Percentiles rank a stretch among this genome's conserved stretches.
These are phyloP conservation scores for Calliphora vomitoria DNA, from an alignment of 2,888 invertebrate genomes.

Conservation along the genomic window DNA sequence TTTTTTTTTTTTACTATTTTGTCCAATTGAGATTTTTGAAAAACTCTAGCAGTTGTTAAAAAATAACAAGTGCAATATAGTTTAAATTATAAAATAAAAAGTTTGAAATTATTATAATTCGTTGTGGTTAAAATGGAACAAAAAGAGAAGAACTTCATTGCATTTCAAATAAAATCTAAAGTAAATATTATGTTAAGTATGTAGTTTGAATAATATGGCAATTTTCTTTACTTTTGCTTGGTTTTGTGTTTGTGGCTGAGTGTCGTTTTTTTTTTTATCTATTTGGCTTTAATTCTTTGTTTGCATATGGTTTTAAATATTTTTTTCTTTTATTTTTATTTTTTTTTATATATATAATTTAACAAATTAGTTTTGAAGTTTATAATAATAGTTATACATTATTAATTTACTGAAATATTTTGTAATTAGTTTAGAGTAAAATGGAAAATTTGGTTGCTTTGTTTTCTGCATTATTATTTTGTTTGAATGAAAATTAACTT, in stretches of 20 bases:
- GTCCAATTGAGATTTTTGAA: no score
- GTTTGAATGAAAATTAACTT: constrained; percentile 42
- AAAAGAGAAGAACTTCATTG: no score
- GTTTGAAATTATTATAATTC: background rate
- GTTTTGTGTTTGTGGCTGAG: constrained; percentile 5
- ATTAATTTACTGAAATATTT: constrained; percentile 44
- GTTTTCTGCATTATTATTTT: background rate
- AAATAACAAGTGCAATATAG: no score
- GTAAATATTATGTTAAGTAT: no score
- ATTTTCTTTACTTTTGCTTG: constrained; percentile 39
- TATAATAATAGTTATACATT: constrained; percentile 52
- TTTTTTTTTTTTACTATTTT: no score
- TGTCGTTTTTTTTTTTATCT: constrained; percentile 41
- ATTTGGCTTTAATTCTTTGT: constrained; percentile 71
- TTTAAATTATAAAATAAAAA: no score
- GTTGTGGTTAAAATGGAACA: background rate
- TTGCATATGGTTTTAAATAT: constrained; percentile 43
- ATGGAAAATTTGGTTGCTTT: constrained; percentile 43
- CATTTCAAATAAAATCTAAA: no score
- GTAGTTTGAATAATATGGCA: constrained; percentile 56
- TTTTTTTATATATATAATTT: constrained; percentile 34
- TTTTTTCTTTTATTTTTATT: constrained; percentile 30
- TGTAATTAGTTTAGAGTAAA: constrained; percentile 28
- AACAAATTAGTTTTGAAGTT: constrained; percentile 64
- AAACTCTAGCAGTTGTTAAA: no score